These are phyloP conservation scores for Perca schrenkii DNA, from an alignment of 2,113 vertebrate species.

Conservation along the genomic window DNA sequence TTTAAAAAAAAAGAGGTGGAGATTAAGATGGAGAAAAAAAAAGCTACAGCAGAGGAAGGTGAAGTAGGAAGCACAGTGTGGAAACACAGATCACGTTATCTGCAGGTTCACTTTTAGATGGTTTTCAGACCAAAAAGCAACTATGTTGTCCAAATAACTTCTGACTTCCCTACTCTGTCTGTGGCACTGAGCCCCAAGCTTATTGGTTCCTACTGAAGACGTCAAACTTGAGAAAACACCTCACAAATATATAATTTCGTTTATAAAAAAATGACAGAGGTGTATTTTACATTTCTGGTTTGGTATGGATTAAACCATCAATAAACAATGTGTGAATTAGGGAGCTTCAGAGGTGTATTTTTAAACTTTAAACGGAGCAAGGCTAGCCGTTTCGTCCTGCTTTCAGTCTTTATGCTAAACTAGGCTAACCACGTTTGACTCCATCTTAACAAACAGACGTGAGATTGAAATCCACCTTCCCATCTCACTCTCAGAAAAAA, in stretches of 20 bases:
- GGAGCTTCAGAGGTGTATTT: not conserved
- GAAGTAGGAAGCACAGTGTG: conserved; percentile 6
- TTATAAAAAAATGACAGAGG: no score
- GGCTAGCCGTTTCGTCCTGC: not conserved
- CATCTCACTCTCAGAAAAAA: not conserved
- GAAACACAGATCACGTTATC: conserved; percentile 32
- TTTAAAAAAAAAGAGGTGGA: not conserved
- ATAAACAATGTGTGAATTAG: not conserved
- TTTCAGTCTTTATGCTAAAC: conserved; percentile 4
- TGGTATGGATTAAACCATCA: not conserved
- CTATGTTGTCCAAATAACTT: no score
- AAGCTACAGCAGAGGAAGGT: conserved; percentile 8
- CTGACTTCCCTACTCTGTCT: no score
- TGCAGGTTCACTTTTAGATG: conserved; percentile 22
- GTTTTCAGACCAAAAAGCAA: not conserved
- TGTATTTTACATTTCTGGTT: no score
- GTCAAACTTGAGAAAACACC: no score
- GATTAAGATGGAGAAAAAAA: conserved; percentile 3
- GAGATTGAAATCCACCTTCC: not conserved
- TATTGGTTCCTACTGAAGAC: no score
- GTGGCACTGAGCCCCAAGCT: no score
- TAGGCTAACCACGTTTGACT: not conserved
- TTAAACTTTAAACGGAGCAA: not conserved
- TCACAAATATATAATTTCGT: no score
- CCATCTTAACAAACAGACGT: not conserved